Conservation (phyloP, 2,113 vertebrate genomes). For the Takifugu flavidus region DNA sequence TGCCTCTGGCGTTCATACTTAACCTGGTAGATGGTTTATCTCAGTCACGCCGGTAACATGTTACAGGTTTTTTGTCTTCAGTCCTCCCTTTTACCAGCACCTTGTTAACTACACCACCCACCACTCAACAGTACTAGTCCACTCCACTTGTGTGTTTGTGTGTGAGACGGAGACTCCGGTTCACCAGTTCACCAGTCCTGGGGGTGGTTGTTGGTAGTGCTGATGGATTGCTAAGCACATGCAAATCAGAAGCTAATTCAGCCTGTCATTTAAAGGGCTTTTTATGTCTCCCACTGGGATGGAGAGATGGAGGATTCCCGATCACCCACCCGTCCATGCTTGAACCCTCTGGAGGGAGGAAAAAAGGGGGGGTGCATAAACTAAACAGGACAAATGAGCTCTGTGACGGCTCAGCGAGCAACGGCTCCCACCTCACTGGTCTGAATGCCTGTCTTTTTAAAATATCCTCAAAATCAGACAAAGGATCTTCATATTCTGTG, state of each 20-base stretch:
- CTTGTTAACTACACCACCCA: slow-evolving; percentile 24
- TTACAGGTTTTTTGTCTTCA: not conserved
- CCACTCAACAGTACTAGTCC: slow-evolving; percentile 55
- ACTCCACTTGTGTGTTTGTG: slow-evolving; percentile 37
- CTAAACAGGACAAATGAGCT: slow-evolving; percentile 79
- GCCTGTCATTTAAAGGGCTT: slow-evolving; percentile 49
- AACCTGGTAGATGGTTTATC: too few relatives aligned
- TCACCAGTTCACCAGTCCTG: slow-evolving; percentile 21
- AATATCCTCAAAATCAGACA: too few relatives aligned
- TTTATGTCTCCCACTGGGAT: slow-evolving; percentile 59
- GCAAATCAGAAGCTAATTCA: slow-evolving; percentile 60
- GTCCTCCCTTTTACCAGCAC: slow-evolving; percentile 9
- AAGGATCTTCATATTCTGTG: too few relatives aligned
- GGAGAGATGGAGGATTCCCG: slow-evolving; percentile 46
- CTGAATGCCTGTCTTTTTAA: slow-evolving; percentile 69
- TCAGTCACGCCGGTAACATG: too few relatives aligned
- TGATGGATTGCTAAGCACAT: slow-evolving; percentile 62
- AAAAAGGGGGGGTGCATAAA: slow-evolving; percentile 79
- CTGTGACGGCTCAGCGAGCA: slow-evolving; percentile 72
- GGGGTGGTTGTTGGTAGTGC: slow-evolving; percentile 44
- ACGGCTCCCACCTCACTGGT: slow-evolving; percentile 59
- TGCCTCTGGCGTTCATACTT: too few relatives aligned
- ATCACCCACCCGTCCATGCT: slow-evolving; percentile 69
- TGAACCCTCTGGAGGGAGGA: slow-evolving; percentile 70
- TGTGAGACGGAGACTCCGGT: too few relatives aligned